Evolutionary conservation across 2,888 invertebrate genomes (phyloP).

Genomic region (Caenorhabditis sp.): DNA sequence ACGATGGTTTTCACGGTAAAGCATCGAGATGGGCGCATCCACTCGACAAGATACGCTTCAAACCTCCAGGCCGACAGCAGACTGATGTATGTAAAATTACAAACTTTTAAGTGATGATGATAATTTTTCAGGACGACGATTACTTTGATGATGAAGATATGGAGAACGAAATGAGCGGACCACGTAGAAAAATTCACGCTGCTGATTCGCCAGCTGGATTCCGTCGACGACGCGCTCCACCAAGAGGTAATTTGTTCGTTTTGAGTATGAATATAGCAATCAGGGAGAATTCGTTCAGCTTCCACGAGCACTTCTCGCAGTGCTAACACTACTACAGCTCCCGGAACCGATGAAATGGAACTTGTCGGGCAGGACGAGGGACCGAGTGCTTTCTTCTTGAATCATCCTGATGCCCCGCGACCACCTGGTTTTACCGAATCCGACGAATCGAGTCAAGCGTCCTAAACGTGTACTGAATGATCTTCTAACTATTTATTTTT

Average conservation of each 20-base stretch:
- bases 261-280: too few species aligned
- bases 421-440: slow-evolving; percentile 47
- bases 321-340: not conserved
- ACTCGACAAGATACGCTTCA: slow-evolving; percentile 22
- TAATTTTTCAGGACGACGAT: slow-evolving; percentile 41
- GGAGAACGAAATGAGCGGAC: slow-evolving; percentile 52
- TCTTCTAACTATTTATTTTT: slow-evolving; percentile 25
- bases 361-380: slow-evolving; percentile 32
- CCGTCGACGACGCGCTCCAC: slow-evolving; percentile 38
- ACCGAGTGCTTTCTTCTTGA: slow-evolving; percentile 20
- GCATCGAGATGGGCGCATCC: slow-evolving; percentile 46
- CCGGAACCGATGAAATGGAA: slow-evolving; percentile 45
- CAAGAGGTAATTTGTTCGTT: slow-evolving; percentile 13
- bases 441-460: slow-evolving; percentile 52
- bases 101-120: not conserved
- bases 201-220: slow-evolving; percentile 51
- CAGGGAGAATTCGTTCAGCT: too few species aligned
- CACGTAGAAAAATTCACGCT: slow-evolving; percentile 58
- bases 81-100: slow-evolving; percentile 12
- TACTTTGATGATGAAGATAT: slow-evolving; percentile 55
- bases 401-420: slow-evolving; percentile 57
- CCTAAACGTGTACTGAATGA: slow-evolving; percentile 6
- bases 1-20: slow-evolving; percentile 54
- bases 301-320: not conserved
- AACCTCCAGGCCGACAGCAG: slow-evolving; percentile 26